phyloP scores from a whole-genome alignment of 2,113 vertebrate genomes.

The Anguilla rostrata region DNA sequence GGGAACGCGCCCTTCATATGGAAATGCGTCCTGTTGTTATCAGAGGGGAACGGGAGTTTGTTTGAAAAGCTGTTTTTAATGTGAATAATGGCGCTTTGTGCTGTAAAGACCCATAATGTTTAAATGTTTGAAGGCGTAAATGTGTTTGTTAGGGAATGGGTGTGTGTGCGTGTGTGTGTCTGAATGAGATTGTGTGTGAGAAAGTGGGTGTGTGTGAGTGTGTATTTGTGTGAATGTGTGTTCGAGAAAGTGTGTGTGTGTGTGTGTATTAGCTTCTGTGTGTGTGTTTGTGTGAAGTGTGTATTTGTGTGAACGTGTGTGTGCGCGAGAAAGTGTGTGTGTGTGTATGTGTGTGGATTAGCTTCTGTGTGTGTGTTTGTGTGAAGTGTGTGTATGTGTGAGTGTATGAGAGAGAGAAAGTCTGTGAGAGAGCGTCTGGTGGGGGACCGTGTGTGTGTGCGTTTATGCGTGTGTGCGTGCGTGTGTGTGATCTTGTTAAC shows the following conservation, averaged over 20 bases:
- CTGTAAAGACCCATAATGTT: background rate
- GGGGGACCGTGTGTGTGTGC: background rate
- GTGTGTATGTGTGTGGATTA: background rate
- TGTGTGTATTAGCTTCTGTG: background rate
- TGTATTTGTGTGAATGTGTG: slow-evolving; percentile 24
- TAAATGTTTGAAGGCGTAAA: background rate
- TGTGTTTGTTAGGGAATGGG: background rate
- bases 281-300: too few species aligned
- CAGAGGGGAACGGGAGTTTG: background rate
- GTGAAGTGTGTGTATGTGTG: too few species aligned
- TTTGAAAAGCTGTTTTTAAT: background rate
- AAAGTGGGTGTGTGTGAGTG: too few species aligned
- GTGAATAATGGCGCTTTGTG: background rate
- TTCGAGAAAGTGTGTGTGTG: slow-evolving; percentile 7
- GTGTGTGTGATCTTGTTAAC: slow-evolving; percentile 5
- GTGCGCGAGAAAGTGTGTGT: background rate
- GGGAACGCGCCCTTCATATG: background rate
- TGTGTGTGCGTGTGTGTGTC: slow-evolving; percentile 2
- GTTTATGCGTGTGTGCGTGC: slow-evolving; percentile 8
- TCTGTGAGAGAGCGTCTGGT: background rate
- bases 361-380: too few species aligned
- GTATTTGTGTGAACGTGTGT: too few species aligned
- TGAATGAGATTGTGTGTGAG: background rate
- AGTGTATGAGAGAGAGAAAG: background rate
- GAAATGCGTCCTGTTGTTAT: background rate